Evolutionary conservation across 2,797 vertebrate species (phyloP).

Genomic region (Sebastiscus tertius): DNA sequence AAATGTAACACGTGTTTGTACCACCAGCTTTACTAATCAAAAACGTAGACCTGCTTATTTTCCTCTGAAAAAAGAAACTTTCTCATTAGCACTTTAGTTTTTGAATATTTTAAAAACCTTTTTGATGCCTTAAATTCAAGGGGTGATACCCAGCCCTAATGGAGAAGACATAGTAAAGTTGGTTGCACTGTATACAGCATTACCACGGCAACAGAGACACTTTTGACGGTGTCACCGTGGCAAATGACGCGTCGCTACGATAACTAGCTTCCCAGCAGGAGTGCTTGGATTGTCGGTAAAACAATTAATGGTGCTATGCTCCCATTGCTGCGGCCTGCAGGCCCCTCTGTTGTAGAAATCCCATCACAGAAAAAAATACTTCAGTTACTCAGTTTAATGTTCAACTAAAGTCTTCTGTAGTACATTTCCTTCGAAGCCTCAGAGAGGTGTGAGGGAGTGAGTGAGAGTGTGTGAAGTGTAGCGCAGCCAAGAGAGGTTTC

Average conservation of each 20-base stretch:
- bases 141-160: constrained; percentile 64
- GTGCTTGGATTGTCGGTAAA: constrained; percentile 31
- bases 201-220: not conserved
- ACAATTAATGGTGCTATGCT: constrained; percentile 73
- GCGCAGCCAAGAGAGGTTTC: constrained; percentile 81
- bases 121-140: constrained; percentile 70
- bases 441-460: constrained; percentile 86
- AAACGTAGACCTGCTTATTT: not conserved
- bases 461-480: constrained; percentile 50
- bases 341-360: constrained; percentile 90
- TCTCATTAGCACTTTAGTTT: constrained; percentile 65
- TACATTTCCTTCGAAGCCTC: constrained; percentile 92
- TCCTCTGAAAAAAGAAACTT: constrained; percentile 3
- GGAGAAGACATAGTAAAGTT: constrained; percentile 28
- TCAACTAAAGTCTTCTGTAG: constrained; percentile 90
- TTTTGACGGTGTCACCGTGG: not conserved
- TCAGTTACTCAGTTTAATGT: constrained; percentile 90
- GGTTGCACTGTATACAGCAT: constrained; percentile 15
- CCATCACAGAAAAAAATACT: constrained; percentile 86
- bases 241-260: constrained; percentile 2
- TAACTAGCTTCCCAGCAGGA: constrained; percentile 22
- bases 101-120: constrained; percentile 41
- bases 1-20: not conserved
- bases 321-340: constrained; percentile 80
- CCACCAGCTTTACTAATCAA: not conserved